Evolutionary conservation across 1,140 invertebrate genomes (phyloP).

Genomic region (Brachionus koreanus): DNA sequence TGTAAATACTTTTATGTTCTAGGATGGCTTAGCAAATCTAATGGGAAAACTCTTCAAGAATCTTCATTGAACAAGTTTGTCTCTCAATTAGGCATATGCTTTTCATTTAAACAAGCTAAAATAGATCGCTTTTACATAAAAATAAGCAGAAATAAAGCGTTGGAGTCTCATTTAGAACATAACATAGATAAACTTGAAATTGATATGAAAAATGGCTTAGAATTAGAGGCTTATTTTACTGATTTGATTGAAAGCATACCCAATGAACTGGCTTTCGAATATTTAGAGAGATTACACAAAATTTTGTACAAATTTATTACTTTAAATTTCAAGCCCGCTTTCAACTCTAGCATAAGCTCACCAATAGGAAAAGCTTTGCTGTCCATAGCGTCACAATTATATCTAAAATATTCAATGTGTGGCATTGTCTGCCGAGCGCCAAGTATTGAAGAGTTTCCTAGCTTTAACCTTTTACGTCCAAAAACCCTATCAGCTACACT

Average conservation of each 20-base stretch:
- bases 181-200: background rate
- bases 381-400: background rate
- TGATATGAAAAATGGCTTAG: background rate
- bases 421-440: background rate
- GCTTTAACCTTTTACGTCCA: background rate
- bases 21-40: background rate
- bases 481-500: background rate
- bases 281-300: constrained; percentile 8
- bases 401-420: background rate
- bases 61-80: constrained; percentile 15
- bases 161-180: constrained; percentile 7
- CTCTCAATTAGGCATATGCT: background rate
- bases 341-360: background rate
- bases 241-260: constrained; percentile 17
- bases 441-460: constrained; percentile 39
- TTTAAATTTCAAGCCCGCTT: constrained; percentile 16
- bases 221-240: background rate
- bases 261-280: background rate
- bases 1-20: too few relatives aligned
- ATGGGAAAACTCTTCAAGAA: constrained; percentile 4
- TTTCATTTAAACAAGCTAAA: background rate
- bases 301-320: constrained; percentile 27
- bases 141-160: background rate
- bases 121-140: background rate
- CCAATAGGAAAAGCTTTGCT: background rate